Evolutionary conservation across 2,797 vertebrate genomes (phyloP).

Genomic region (Orientallactaga sibirica): DNA sequence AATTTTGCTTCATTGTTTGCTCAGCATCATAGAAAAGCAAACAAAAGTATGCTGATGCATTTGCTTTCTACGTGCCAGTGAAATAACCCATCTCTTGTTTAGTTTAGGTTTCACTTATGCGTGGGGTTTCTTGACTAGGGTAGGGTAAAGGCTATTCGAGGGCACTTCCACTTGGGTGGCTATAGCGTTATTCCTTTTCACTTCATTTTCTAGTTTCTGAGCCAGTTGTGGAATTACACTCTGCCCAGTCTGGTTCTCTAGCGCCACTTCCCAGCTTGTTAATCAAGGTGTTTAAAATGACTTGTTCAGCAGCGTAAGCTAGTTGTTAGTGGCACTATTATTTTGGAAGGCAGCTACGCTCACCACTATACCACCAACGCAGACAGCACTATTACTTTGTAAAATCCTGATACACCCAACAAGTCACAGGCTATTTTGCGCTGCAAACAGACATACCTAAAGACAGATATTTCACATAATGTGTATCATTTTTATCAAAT

Average conservation of each 20-base stretch:
- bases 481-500: slow-evolving; percentile 28
- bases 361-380: too few species aligned
- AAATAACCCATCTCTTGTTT: neutral
- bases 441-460: neutral
- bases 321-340: neutral
- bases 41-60: neutral
- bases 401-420: neutral
- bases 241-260: neutral
- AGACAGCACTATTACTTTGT: neutral
- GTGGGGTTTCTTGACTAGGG: neutral
- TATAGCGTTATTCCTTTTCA: neutral
- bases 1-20: slow-evolving; percentile 48
- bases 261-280: slow-evolving; percentile 29
- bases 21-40: slow-evolving; percentile 46
- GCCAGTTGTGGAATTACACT: neutral
- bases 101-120: neutral
- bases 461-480: slow-evolving; percentile 9
- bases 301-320: neutral
- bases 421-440: neutral
- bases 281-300: neutral
- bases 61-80: neutral
- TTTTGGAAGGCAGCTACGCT: neutral
- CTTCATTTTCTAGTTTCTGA: slow-evolving; percentile 33
- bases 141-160: neutral
- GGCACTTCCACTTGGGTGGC: neutral